Evolutionary conservation across 2,797 vertebrate species (phyloP), one percentile per base, ranked within the genome.

Genomic region (Bovichtus variegatus): DNA sequence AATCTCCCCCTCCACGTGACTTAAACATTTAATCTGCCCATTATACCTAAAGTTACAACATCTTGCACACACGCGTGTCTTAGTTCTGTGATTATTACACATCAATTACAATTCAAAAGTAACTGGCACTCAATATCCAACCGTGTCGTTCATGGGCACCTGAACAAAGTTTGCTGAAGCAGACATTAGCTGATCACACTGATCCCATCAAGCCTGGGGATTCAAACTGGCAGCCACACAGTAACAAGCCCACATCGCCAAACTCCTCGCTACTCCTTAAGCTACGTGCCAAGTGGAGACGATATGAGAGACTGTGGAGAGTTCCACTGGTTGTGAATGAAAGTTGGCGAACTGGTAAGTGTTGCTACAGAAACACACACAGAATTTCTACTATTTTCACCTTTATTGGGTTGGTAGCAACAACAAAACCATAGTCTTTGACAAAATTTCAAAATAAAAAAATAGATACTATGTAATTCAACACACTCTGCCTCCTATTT

Each of bases 371-470:
- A 79, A 76, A 69, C 10, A 80, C 47, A 77, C n/a, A 63, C 18
- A 29, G 63, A 81, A 71, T 77, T 76, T 87, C 80, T 49, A 87
- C 78, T 80, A 83, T 83, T 90, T 93, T 92, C 58, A 91, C 78
- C 78, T 96, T 95, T 95, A 95, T 95, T 95, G 83, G 76, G 90
- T 92, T 92, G 92, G 94, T 91, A 95, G 90, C 91, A 90, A 95
- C 93, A 95, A 91, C 87, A 92, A 94, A 94, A 94, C 87, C 86
- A 92, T 84, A 92, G 84, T 86, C 73, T 93, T 91, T 92, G 89
- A 95, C 94, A 93, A 93, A 91, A 91, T 91, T 65, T 91, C 15
- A 89, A 95, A 94, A 92, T 94, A 95, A 95, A 95, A 95, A 94
- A 94, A 94, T 93, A 95, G 82, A 92, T 86, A 88, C 59, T 93